Evolutionary conservation across 2,797 vertebrate species (phyloP).

Genomic region (Trematomus bernacchii): DNA sequence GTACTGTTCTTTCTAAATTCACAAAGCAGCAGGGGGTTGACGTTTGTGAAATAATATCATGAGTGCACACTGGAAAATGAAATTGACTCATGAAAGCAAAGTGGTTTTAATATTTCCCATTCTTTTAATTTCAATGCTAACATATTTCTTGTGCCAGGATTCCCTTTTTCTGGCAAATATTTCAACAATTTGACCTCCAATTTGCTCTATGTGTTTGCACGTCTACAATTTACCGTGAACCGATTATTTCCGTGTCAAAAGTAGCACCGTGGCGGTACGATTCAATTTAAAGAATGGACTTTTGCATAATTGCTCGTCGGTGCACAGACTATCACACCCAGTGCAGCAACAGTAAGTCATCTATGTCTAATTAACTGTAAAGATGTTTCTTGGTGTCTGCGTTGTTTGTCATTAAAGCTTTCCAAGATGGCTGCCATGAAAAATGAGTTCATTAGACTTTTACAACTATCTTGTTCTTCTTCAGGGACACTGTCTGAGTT

Average conservation of each 20-base stretch:
- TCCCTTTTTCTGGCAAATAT: not conserved
- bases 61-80: not conserved
- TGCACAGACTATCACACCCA: constrained; percentile 11
- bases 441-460: constrained; percentile 35
- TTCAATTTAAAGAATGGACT: constrained; percentile 37
- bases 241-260: constrained; percentile 1
- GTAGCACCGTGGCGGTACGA: not conserved
- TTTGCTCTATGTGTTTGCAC: constrained; percentile 3
- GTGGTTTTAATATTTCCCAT: constrained; percentile 12
- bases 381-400: constrained; percentile 22
- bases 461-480: constrained; percentile 28
- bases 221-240: constrained; percentile 10
- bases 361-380: constrained; percentile 36
- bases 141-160: not conserved
- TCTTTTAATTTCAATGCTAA: not conserved
- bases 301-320: constrained; percentile 9
- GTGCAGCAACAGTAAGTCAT: constrained; percentile 19
- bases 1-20: constrained; percentile 23
- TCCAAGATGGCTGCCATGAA: constrained; percentile 37
- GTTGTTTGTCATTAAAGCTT: constrained; percentile 42
- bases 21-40: constrained; percentile 6
- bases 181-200: not conserved
- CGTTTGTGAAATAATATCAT: constrained; percentile 1
- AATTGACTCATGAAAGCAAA: constrained; percentile 13
- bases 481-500: constrained; percentile 11